These are phyloP conservation scores for Parauchenoglanis punctatus DNA, from an alignment of 2,797 vertebrate species.

Conservation along the genomic window DNA sequence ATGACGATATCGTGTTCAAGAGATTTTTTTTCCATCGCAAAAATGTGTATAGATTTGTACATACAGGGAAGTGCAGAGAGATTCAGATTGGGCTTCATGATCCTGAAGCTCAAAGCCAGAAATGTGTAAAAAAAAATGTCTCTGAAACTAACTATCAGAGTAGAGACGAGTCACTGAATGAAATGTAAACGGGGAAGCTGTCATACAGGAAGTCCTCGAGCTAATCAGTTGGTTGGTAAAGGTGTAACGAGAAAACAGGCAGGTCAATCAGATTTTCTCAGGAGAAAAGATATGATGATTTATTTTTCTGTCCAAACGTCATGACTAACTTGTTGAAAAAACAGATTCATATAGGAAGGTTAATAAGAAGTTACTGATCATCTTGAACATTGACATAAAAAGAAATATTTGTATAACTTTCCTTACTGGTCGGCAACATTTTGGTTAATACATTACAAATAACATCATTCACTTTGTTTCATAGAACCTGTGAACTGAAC, in stretches of 20 bases:
- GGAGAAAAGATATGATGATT: neutral
- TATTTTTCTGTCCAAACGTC: neutral
- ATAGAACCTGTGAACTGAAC: neutral
- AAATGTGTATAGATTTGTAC: neutral
- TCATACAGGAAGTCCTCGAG: neutral
- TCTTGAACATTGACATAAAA: neutral
- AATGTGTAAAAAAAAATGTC: neutral
- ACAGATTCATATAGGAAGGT: neutral
- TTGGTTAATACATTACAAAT: neutral
- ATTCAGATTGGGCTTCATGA: neutral
- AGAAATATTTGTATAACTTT: neutral
- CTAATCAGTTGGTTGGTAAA: neutral
- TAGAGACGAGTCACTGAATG: neutral
- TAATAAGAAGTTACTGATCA: neutral
- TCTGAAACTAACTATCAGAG: neutral
- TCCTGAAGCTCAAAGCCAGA: neutral
- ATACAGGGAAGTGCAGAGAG: neutral
- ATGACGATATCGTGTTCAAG: neutral
- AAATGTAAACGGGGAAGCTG: neutral
- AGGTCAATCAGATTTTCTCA: neutral
- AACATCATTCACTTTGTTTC: neutral
- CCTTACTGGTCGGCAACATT: neutral
- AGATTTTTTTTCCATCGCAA: neutral
- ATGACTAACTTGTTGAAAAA: neutral
- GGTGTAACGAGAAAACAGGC: neutral